A percentile compares a stretch with the other conserved stretches of the same genome.
These are phyloP conservation scores for Temnopleurus reevesii DNA, from an alignment of 53 echinoderm and acorn worm species.

Conservation along the genomic window DNA sequence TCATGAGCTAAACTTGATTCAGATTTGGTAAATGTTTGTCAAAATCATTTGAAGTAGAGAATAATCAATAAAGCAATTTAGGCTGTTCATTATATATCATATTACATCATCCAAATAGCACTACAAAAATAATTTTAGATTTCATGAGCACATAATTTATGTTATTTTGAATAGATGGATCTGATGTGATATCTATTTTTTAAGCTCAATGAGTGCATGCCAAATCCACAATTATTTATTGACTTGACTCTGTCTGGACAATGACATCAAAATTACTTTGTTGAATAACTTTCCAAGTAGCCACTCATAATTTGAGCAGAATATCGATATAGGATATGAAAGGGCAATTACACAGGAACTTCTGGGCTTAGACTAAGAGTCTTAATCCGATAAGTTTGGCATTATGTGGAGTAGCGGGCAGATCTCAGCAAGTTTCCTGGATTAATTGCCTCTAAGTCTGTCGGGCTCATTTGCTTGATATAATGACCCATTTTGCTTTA, in stretches of 20 bases:
- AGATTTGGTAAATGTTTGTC: too few species aligned
- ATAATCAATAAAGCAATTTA: too few species aligned
- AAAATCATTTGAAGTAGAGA: too few species aligned
- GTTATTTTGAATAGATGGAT: not conserved
- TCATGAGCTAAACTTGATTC: too few species aligned
- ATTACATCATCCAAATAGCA: too few species aligned
- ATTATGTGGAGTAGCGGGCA: slow-evolving; percentile 14
- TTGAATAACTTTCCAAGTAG: not conserved
- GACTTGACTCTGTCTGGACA: slow-evolving; percentile 22
- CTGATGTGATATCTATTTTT: slow-evolving; percentile 1
- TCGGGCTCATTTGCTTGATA: slow-evolving; percentile 41
- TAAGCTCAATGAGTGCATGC: not conserved
- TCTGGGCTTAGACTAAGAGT: slow-evolving; percentile 11
- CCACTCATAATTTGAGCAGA: slow-evolving; percentile 12
- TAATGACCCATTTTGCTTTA: slow-evolving; percentile 44
- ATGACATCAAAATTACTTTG: not conserved
- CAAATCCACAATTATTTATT: slow-evolving; percentile 22
- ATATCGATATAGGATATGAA: slow-evolving; percentile 32
- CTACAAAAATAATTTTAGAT: not conserved
- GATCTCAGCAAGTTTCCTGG: slow-evolving; percentile 45
- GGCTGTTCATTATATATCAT: too few species aligned
- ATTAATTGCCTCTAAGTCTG: slow-evolving; percentile 53
- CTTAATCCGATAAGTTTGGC: slow-evolving; percentile 34
- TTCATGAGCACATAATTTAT: not conserved
- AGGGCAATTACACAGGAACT: slow-evolving; percentile 55